Percentiles rank a stretch among this genome's conserved stretches.
phyloP scores from a whole-genome alignment of 1,140 invertebrate genomes.

The Heliconius nattereri region DNA sequence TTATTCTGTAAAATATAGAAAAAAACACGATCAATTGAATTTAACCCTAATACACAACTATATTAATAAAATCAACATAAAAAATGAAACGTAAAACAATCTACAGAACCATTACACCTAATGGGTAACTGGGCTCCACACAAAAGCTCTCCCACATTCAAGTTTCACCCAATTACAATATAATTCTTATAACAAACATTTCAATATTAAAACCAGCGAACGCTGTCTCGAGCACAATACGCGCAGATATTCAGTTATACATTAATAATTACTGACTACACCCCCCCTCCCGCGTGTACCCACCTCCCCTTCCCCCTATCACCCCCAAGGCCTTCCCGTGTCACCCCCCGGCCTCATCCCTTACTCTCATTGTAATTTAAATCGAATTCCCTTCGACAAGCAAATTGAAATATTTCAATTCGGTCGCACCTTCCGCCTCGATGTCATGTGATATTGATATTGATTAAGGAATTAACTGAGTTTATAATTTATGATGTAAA shows the following conservation, averaged over 20 bases:
- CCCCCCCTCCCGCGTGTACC: slow-evolving; percentile 19
- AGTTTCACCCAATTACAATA: slow-evolving; percentile 33
- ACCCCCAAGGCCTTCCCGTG: slow-evolving; percentile 25
- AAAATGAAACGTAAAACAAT: not conserved
- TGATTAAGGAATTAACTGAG: slow-evolving; percentile 39
- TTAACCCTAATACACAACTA: too few species aligned
- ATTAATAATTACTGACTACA: slow-evolving; percentile 59
- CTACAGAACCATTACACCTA: not conserved
- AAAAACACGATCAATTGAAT: too few species aligned
- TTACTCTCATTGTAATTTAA: slow-evolving; percentile 72
- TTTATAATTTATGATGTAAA: not conserved
- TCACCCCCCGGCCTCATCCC: slow-evolving; percentile 1
- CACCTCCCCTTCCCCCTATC: slow-evolving; percentile 25
- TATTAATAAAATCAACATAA: not conserved
- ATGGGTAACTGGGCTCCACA: not conserved
- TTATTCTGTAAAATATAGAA: too few species aligned
- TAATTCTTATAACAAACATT: slow-evolving; percentile 33
- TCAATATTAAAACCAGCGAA: slow-evolving; percentile 35
- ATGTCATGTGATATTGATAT: slow-evolving; percentile 37
- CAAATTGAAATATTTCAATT: slow-evolving; percentile 79
- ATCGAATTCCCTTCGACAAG: slow-evolving; percentile 71
- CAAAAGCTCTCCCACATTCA: not conserved
- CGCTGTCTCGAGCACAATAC: slow-evolving; percentile 49
- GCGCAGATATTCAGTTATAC: slow-evolving; percentile 67
- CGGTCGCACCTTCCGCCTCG: slow-evolving; percentile 56